A percentile compares a stretch with the other conserved stretches of the same genome.
phyloP scores from a whole-genome alignment of 2,113 vertebrate genomes.

The Pontoporia blainvillei region DNA sequence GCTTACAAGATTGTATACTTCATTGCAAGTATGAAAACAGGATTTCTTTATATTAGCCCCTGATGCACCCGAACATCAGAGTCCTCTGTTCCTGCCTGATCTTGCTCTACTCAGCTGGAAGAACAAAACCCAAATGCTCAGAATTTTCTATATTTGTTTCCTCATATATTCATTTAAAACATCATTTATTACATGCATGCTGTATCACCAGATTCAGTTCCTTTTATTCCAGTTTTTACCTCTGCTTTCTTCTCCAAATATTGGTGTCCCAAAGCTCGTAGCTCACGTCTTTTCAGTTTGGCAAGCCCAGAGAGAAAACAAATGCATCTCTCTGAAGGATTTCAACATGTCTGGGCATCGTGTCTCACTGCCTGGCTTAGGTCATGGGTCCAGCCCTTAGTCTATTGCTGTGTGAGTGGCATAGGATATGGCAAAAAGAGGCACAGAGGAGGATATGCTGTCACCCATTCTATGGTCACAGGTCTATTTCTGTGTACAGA shows the following conservation, averaged over 20 bases:
- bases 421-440: too few relatives aligned
- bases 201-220: background rate
- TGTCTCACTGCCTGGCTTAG: background rate
- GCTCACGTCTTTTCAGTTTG: background rate
- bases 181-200: background rate
- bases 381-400: background rate
- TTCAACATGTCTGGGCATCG: background rate
- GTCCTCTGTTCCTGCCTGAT: background rate
- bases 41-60: background rate
- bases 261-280: background rate
- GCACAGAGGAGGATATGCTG: accelerated
- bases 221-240: background rate
- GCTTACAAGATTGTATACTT: background rate
- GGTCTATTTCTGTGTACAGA: background rate
- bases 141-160: background rate
- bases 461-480: background rate
- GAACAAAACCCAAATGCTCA: background rate
- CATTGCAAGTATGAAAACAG: background rate
- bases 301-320: background rate
- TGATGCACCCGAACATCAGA: background rate
- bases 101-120: background rate
- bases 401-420: background rate
- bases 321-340: background rate
- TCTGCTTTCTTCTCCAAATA: background rate
- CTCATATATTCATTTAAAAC: background rate